Conservation (phyloP, 1,140 invertebrate species). For the Drosophila repletoides region DNA sequence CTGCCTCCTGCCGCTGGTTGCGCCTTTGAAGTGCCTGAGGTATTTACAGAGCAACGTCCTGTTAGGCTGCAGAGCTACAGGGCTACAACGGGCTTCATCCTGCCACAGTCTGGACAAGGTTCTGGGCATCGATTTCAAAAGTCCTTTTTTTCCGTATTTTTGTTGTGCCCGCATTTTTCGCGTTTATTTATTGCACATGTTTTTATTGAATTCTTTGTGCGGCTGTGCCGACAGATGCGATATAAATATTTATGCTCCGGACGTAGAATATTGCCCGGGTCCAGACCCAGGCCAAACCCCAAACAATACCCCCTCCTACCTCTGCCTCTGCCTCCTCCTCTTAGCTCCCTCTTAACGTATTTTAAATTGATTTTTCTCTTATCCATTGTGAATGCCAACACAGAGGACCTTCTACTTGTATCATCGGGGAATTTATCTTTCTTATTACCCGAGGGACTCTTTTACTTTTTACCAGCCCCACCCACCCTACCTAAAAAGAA, state of each 20-base stretch:
- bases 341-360: conserved; percentile 48
- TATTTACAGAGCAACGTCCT: conserved; percentile 20
- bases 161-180: conserved; percentile 29
- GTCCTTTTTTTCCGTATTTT: background rate
- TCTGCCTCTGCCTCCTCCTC: conserved; percentile 5
- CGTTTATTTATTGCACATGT: conserved; percentile 76
- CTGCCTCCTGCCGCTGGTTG: background rate
- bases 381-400: conserved; percentile 53
- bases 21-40: conserved; percentile 10
- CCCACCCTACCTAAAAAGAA: conserved; percentile 15
- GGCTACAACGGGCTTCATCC: background rate
- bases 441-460: conserved; percentile 42
- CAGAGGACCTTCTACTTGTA: conserved; percentile 23
- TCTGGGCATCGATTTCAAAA: conserved; percentile 22
- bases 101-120: conserved; percentile 13
- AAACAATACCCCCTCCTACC: background rate
- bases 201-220: conserved; percentile 74
- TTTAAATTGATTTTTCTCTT: conserved; percentile 73
- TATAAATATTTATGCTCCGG: conserved; percentile 73
- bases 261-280: conserved; percentile 63
- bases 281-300: background rate
- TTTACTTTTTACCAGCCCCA: conserved; percentile 36
- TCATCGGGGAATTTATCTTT: conserved; percentile 52
- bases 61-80: background rate
- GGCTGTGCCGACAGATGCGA: conserved; percentile 40